A percentile compares a stretch with the other conserved stretches of the same genome.
These are phyloP conservation scores for Distichodus sexfasciatus DNA, from an alignment of 2,797 vertebrate genomes.

Conservation along the genomic window DNA sequence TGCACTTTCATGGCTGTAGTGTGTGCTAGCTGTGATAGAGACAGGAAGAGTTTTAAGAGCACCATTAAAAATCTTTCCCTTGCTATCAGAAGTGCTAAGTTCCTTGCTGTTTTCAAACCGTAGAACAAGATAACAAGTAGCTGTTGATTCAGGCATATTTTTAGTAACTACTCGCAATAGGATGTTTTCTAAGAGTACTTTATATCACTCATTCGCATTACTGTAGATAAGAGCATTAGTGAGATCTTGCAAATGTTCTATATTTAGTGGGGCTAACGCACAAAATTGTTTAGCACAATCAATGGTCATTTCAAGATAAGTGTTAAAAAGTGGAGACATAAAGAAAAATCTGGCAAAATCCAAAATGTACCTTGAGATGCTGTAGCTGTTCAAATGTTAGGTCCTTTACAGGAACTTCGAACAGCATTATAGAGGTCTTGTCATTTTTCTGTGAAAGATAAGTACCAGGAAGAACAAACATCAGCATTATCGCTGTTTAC, in stretches of 20 bases:
- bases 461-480: background rate
- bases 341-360: background rate
- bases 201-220: too few relatives aligned
- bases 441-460: slow-evolving; percentile 83
- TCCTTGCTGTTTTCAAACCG: too few relatives aligned
- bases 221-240: too few relatives aligned
- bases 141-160: too few relatives aligned
- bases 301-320: too few relatives aligned
- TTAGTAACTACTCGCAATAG: too few relatives aligned
- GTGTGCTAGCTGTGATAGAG: slow-evolving; percentile 79
- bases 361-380: slow-evolving; percentile 84
- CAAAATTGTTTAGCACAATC: too few relatives aligned
- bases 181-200: too few relatives aligned
- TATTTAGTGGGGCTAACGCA: background rate
- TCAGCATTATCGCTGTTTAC: background rate
- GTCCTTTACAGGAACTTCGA: slow-evolving; percentile 97
- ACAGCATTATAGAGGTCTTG: slow-evolving; percentile 80
- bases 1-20: slow-evolving; percentile 83
- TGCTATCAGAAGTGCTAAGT: too few relatives aligned
- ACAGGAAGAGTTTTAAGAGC: slow-evolving; percentile 16
- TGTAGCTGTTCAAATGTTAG: slow-evolving; percentile 95
- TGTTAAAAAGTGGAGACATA: too few relatives aligned
- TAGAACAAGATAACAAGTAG: too few relatives aligned
- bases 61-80: too few relatives aligned
- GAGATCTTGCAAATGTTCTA: background rate